Percentiles rank a stretch among this genome's conserved stretches.
These are phyloP conservation scores for Tricholaema leucomelas DNA, from an alignment of 2,113 vertebrate genomes.

Conservation along the genomic window DNA sequence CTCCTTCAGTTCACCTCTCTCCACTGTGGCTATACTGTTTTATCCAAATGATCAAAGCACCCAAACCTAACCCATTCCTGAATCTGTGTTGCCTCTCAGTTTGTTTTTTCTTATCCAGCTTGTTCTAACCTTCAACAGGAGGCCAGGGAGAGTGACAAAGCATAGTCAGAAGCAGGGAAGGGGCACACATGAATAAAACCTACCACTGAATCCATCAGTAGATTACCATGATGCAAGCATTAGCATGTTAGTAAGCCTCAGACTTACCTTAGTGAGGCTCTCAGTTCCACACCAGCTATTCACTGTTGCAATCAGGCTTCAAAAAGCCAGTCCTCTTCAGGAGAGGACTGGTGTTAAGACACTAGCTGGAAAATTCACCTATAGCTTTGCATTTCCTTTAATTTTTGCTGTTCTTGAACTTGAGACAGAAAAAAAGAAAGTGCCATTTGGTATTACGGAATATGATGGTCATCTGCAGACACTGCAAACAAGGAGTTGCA, in stretches of 20 bases:
- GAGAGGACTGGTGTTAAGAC: neutral
- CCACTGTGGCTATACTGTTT: neutral
- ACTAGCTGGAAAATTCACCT: neutral
- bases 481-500: neutral
- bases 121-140: neutral
- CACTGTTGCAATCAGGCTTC: neutral
- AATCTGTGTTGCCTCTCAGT: neutral
- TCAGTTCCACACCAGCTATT: neutral
- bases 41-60: neutral
- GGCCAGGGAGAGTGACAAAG: neutral
- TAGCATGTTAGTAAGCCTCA: neutral
- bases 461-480: neutral
- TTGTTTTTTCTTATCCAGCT: neutral
- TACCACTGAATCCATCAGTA: neutral
- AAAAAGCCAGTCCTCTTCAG: neutral
- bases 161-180: neutral
- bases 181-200: neutral
- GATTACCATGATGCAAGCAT: neutral
- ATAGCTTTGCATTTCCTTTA: neutral
- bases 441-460: neutral
- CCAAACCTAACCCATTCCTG: neutral
- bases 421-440: neutral
- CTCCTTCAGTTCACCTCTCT: neutral
- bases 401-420: neutral
- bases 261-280: neutral